phyloP scores from a whole-genome alignment of 2,888 invertebrate genomes.

The Ophraella communa region DNA sequence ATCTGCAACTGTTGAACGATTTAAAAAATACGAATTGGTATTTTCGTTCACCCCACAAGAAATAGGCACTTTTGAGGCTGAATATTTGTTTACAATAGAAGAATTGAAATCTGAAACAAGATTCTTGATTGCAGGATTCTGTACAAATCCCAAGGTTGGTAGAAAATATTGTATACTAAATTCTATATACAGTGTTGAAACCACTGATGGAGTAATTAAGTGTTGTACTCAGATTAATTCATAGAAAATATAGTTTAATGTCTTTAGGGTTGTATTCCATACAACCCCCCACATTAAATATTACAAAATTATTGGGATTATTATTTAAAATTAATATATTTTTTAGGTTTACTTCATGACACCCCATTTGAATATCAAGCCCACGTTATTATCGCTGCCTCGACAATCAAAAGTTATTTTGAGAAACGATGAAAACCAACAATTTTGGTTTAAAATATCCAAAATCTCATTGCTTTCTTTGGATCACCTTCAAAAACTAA shows the following conservation, averaged over 20 bases:
- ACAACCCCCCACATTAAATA: too few species aligned
- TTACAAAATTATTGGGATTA: too few species aligned
- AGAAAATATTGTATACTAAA: too few species aligned
- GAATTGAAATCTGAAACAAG: constrained; percentile 61
- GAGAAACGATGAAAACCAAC: constrained; percentile 64
- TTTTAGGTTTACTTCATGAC: constrained; percentile 63
- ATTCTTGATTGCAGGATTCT: constrained; percentile 69
- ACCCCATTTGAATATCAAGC: constrained; percentile 66
- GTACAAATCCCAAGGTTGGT: constrained; percentile 65
- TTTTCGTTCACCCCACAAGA: constrained; percentile 71
- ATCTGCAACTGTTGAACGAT: constrained; percentile 67
- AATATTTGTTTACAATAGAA: constrained; percentile 62
- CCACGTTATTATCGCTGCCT: constrained; percentile 67
- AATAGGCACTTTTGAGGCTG: constrained; percentile 68
- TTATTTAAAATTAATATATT: not conserved
- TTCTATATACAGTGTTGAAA: too few species aligned
- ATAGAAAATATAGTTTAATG: too few species aligned
- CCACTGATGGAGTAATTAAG: too few species aligned
- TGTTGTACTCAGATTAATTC: too few species aligned
- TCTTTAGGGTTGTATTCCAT: too few species aligned
- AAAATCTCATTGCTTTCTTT: constrained; percentile 65
- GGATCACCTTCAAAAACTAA: constrained; percentile 62
- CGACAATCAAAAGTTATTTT: constrained; percentile 60
- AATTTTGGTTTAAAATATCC: constrained; percentile 63
- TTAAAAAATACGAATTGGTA: constrained; percentile 65